These are phyloP conservation scores for Orientallactaga sibirica DNA, from an alignment of 2,797 vertebrate genomes.

Conservation along the genomic window DNA sequence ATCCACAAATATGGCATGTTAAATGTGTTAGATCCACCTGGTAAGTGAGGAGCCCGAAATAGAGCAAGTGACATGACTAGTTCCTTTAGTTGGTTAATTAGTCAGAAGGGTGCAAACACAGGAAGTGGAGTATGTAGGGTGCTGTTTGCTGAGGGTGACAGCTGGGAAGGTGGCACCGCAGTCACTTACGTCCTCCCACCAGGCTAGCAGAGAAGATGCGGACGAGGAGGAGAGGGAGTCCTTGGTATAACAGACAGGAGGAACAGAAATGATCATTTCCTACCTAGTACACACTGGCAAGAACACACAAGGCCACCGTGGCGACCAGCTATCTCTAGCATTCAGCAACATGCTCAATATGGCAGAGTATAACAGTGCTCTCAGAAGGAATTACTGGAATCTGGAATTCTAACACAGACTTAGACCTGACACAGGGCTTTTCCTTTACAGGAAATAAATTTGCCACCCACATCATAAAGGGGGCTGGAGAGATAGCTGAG, in stretches of 20 bases:
- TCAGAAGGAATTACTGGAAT: no score
- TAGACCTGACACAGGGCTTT: neutral
- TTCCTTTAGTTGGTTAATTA: constrained; percentile 74
- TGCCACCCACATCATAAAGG: neutral
- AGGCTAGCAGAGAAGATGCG: constrained; percentile 91
- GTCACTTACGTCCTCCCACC: constrained; percentile 93
- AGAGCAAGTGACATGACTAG: neutral
- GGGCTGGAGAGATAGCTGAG: no score
- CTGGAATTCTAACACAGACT: neutral
- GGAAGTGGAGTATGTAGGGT: constrained; percentile 47
- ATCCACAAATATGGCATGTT: constrained; percentile 11
- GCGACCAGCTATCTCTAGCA: neutral
- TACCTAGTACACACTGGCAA: constrained; percentile 57
- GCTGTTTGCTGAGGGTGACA: constrained; percentile 47
- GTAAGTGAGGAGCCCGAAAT: neutral
- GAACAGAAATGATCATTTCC: constrained; percentile 86
- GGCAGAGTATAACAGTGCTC: neutral
- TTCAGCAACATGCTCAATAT: accelerated
- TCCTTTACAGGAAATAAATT: neutral
- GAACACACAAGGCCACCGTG: constrained; percentile 35
- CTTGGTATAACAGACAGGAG: constrained; percentile 88
- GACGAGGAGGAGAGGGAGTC: constrained; percentile 91
- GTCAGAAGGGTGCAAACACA: constrained; percentile 22
- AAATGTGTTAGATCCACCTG: constrained; percentile 52
- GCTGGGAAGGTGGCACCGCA: constrained; percentile 7